phyloP scores from a whole-genome alignment of 2,888 invertebrate genomes.

The Drosophila recens region DNA sequence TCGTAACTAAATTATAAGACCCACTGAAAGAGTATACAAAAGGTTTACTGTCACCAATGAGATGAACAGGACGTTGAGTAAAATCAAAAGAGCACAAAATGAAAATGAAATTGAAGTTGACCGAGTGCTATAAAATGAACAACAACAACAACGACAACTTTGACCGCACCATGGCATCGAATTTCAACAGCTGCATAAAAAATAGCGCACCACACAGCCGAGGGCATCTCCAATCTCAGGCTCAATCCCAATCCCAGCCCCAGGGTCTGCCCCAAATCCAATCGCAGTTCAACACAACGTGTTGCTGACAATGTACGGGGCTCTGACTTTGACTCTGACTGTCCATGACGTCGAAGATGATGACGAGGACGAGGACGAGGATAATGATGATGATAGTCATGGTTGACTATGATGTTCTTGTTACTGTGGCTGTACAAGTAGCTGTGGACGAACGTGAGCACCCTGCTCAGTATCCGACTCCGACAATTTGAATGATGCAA shows the following conservation, averaged over 20 bases:
- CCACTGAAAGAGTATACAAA: slow-evolving; percentile 4
- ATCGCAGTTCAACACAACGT: slow-evolving; percentile 44
- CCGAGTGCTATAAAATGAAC: slow-evolving; percentile 54
- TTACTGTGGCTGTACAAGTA: slow-evolving; percentile 18
- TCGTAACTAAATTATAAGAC: neutral
- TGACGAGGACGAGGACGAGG: slow-evolving; percentile 44
- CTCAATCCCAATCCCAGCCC: neutral
- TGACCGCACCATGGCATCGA: slow-evolving; percentile 21
- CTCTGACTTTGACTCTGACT: slow-evolving; percentile 31
- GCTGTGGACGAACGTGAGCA: slow-evolving; percentile 18
- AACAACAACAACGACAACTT: slow-evolving; percentile 30
- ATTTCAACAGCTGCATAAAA: slow-evolving; percentile 16
- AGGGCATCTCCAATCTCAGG: slow-evolving; percentile 7
- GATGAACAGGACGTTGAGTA: slow-evolving; percentile 48
- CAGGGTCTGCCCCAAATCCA: neutral
- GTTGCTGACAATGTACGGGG: slow-evolving; percentile 53
- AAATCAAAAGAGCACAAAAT: slow-evolving; percentile 60
- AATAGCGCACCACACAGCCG: slow-evolving; percentile 30
- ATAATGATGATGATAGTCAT: slow-evolving; percentile 14
- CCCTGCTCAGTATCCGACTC: slow-evolving; percentile 13
- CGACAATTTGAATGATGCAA: slow-evolving; percentile 53
- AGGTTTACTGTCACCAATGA: slow-evolving; percentile 46
- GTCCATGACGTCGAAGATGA: slow-evolving; percentile 33
- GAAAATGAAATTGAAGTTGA: slow-evolving; percentile 54
- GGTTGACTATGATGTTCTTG: slow-evolving; percentile 28